phyloP scores from a whole-genome alignment of 2,888 invertebrate genomes.

The Patella ulyssiponensis region DNA sequence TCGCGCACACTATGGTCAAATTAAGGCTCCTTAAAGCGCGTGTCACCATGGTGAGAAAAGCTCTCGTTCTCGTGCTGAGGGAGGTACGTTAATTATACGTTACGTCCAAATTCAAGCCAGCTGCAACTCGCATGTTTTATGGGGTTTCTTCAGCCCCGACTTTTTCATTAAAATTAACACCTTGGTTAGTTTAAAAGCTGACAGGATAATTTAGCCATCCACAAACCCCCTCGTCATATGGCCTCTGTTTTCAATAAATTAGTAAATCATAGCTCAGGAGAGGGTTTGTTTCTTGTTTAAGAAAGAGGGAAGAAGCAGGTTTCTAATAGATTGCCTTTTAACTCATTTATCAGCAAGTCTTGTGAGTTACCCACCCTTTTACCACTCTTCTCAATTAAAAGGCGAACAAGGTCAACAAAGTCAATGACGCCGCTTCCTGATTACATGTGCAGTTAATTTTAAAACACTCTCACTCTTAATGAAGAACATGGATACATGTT shows the following conservation, averaged over 20 bases:
- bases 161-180: conserved; percentile 11
- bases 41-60: neutral
- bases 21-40: neutral
- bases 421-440: neutral
- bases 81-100: conserved; percentile 1
- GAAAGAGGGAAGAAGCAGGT: neutral
- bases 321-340: conserved; percentile 3
- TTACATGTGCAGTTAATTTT: conserved; percentile 9
- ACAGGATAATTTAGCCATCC: too few species aligned
- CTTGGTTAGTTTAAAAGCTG: neutral
- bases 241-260: conserved; percentile 7
- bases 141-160: neutral
- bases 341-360: conserved; percentile 2
- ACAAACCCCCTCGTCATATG: neutral
- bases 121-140: conserved; percentile 5
- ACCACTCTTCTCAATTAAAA: conserved; percentile 12
- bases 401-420: neutral
- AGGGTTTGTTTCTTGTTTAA: too few species aligned
- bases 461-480: neutral
- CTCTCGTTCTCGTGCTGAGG: conserved; percentile 2
- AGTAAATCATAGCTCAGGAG: neutral
- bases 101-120: conserved; percentile 4
- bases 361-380: conserved; percentile 3
- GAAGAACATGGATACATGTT: neutral
- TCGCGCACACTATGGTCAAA: neutral